Conservation (phyloP, 2,888 invertebrate species). For the Timema cristinae region DNA sequence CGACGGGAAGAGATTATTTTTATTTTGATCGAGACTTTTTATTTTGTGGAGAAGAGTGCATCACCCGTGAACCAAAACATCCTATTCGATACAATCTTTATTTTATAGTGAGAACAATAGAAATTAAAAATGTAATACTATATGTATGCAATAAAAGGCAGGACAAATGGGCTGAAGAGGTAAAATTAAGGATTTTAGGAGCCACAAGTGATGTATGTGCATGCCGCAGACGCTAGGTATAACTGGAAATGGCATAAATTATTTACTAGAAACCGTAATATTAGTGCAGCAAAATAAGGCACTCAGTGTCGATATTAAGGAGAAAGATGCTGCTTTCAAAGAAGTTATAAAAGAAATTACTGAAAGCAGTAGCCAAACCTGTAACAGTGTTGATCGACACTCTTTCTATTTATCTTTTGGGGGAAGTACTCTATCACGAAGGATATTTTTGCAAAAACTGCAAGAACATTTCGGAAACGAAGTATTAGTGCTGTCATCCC, state of each 20-base stretch:
- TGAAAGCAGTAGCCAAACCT: not conserved
- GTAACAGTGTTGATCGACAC: not conserved
- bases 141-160: not conserved
- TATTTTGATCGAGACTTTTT: not conserved
- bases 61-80: not conserved
- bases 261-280: not conserved
- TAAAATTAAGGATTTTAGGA: not conserved
- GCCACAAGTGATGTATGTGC: not conserved
- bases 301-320: not conserved
- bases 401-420: not conserved
- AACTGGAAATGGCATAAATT: not conserved
- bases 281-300: not conserved
- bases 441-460: not conserved
- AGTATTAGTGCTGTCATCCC: not conserved
- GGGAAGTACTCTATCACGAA: not conserved
- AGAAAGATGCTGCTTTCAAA: not conserved
- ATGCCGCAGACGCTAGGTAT: not conserved
- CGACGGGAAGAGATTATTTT: not conserved
- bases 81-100: not conserved
- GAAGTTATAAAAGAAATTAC: not conserved
- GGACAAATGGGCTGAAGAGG: conserved; percentile 6
- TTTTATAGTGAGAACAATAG: not conserved
- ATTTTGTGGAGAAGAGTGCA: not conserved
- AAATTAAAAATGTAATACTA: not conserved
- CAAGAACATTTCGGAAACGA: not conserved